A percentile compares a stretch with the other conserved stretches of the same genome.
Conservation (phyloP, 2,113 vertebrate genomes). For the Stercorarius parasiticus region DNA sequence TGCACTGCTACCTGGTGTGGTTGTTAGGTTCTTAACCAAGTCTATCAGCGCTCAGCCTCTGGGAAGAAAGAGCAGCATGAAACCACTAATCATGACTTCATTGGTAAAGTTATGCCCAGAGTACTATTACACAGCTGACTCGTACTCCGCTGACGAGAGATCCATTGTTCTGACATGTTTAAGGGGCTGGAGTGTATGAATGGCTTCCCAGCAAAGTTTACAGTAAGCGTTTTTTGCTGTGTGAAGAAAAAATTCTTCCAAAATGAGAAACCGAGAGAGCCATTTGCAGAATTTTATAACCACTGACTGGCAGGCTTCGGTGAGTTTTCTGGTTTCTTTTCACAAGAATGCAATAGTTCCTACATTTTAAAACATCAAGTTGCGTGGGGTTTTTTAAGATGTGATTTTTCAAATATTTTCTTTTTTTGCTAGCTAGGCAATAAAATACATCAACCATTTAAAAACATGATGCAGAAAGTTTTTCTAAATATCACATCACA, state of each 20-base stretch:
- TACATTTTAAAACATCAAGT: not conserved
- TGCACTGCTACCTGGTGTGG: not conserved
- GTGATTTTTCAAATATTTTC: not conserved
- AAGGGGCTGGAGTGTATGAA: not conserved
- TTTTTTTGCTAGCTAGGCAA: not conserved
- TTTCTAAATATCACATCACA: not conserved
- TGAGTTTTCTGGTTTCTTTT: not conserved
- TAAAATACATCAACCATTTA: not conserved
- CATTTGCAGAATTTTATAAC: not conserved
- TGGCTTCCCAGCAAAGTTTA: not conserved
- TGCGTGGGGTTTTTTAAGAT: not conserved
- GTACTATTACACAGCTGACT: not conserved
- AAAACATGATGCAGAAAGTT: not conserved
- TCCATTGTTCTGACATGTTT: not conserved
- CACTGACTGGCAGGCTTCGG: not conserved
- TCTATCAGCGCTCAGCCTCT: not conserved
- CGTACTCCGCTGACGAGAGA: not conserved
- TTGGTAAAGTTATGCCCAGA: not conserved
- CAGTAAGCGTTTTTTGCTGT: not conserved
- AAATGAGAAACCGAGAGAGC: not conserved
- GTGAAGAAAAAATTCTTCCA: not conserved
- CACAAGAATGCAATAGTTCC: not conserved
- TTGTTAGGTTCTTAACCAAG: not conserved
- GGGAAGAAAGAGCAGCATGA: not conserved
- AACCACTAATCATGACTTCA: not conserved